Base-by-base conservation (phyloP, 92 coral and sea anemone genomes). In the Porites cylindrica region DNA sequence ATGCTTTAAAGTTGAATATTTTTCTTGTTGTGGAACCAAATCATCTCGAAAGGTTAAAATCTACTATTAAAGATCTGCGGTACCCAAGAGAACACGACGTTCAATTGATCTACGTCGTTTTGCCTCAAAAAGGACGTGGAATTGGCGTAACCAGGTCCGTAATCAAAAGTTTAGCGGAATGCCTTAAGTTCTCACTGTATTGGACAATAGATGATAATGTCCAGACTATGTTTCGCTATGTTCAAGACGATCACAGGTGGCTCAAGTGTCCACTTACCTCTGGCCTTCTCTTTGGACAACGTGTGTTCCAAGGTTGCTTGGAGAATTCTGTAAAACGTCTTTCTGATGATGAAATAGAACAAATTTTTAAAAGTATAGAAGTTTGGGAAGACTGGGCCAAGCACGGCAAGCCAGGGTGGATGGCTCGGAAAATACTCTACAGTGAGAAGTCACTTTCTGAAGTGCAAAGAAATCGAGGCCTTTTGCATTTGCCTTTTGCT, bases 181-280 rank as follows among this genome's bases (percentile, higher is more conserved):
- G 78, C 80, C 50, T 90, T 51, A 74, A 85, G 11, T 82, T 90
- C 21, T 70, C 50, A 6, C 51, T 85, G 59, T 90, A 90, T 74
- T 90, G 93, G 93, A 90, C 93, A 67, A 79, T 90, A 10, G 93
- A 90, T 80, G 93, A 90, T 74, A 90, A 90, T 75, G 72, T 90
- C 47, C 86, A 85, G 70, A 71, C 47, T 13, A 54, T 90, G 66
- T 77, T 61, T 51, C 76, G 85, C 71, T 90, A 70, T 59, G 79
- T 85, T 52, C 77, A 24, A 53, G 80, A 90, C 79, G 75, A 74
- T 14, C 86, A 80, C 54, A 70, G 77, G 71, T 90, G 93, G 93
- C 78, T 23, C 1, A 85, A 73, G 66, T 90, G 89, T 73, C 20
- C 93, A 11, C 59, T 85, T 79, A 88, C 85, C 8, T 70, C 89